Conservation (phyloP, 1,140 invertebrate species). For the Psix sp. region DNA sequence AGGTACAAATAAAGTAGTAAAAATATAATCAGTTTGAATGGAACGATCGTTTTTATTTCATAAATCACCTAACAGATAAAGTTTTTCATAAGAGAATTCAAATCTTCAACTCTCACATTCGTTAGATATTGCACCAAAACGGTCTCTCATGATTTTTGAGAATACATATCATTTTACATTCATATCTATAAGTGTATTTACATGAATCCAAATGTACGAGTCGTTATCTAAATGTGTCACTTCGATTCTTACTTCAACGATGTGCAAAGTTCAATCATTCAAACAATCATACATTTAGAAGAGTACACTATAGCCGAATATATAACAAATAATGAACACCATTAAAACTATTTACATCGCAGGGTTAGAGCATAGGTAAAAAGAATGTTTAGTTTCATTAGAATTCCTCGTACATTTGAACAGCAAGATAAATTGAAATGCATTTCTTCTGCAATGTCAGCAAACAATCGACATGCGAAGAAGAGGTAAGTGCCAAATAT, state of each 20-base stretch:
- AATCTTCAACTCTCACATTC: slow-evolving; percentile 30
- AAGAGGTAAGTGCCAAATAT: slow-evolving; percentile 55
- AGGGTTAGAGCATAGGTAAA: slow-evolving; percentile 8
- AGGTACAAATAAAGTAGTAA: background rate
- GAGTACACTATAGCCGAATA: slow-evolving; percentile 33
- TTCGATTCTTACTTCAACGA: slow-evolving; percentile 9
- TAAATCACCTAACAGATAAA: slow-evolving; percentile 71
- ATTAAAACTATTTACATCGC: slow-evolving; percentile 43
- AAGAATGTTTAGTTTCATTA: slow-evolving; percentile 28
- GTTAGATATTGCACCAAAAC: slow-evolving; percentile 53
- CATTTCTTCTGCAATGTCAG: slow-evolving; percentile 30
- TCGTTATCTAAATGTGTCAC: slow-evolving; percentile 23
- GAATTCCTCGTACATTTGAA: slow-evolving; percentile 44
- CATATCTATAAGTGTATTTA: slow-evolving; percentile 56
- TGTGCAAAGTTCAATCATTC: slow-evolving; percentile 14
- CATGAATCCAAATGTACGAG: slow-evolving; percentile 55
- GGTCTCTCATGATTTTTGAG: slow-evolving; percentile 26
- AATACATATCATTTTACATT: slow-evolving; percentile 54
- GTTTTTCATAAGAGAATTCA: slow-evolving; percentile 54
- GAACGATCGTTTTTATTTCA: slow-evolving; percentile 76
- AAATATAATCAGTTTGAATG: slow-evolving; percentile 30
- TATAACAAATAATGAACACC: slow-evolving; percentile 35
- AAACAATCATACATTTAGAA: slow-evolving; percentile 38
- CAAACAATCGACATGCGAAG: slow-evolving; percentile 34
- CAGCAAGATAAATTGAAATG: slow-evolving; percentile 30